Evolutionary conservation across 1,140 invertebrate species (phyloP), one percentile per base, ranked within the genome.

Genomic region (Samia ricini): DNA sequence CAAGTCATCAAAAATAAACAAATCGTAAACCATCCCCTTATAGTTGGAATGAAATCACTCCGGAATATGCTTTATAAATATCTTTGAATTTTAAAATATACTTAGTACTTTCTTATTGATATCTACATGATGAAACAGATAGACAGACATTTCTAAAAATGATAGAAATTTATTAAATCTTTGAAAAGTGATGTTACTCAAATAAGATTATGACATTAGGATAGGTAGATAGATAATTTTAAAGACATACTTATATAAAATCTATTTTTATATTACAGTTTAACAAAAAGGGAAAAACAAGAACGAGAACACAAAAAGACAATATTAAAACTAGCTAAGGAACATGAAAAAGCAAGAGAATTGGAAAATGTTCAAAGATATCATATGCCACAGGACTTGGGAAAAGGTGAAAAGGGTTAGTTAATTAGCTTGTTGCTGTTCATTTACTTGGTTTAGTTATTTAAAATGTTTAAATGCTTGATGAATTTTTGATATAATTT

Each of bases 291-390:
- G 64, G 99, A 99, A 84, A 94, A 93, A 67, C 92, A 92, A 71
- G 96, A 98, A 63, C 89, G 97, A 20, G 93, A 97, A 63, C 97
- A 99, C 79, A 99, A 99, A 81, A 98, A 98, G 81, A 97, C 96
- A 72, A 90, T 99, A 42, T 85, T 99, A 2, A 91, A 95, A 74
- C 92, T 99, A 55, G 98, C 98, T 1, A 97, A 97, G 86, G 97
- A 99, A 91, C 98, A 99, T 94, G 97, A 98, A 80, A 95, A 95
- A 84, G 98, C 98, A 4, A 92, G 95, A 68, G 97, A 98, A 80
- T 83, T 98, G 51, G 97, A 99, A 91, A 96, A 96, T 80, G 94
- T 98, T 4, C 96, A 99, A 71, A 91, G 98, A 7, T 99, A 99
- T 91, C 95, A 95, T 73, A 99, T 99, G 94, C 98, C 98, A 0